Evolutionary conservation across 2,797 vertebrate species (phyloP), one percentile per base, ranked within the genome.

Genomic region (Pitangus sulphuratus): DNA sequence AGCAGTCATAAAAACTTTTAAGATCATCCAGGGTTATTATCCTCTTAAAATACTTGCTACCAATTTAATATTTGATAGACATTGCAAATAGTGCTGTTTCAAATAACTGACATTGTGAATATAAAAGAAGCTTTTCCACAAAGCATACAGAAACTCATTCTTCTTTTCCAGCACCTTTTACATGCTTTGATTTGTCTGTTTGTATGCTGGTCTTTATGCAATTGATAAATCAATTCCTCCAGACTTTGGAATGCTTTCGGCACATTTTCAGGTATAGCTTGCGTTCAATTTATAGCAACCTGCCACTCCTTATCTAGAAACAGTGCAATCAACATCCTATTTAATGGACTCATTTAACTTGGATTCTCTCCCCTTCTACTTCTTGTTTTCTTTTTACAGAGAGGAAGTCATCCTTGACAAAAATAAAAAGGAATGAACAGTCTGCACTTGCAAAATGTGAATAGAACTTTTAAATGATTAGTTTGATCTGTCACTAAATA

Each of bases 281-380:
- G 28, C 69, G 58, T 77, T 95, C 97, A 96, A 93, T 97, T 97
- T 97, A 95, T 92, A 80, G 78, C 68, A 96, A 77, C 84, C 85
- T 97, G 81, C 35, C 65, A 89, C 79, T 93, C 28, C 72, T 97
- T 97, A 95, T 93, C 94, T 89, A 85, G 81, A 84, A 92, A 61
- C 35, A 89, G 54, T 85, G 68, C 51, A 93, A 90, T 96, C 95
- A 94, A 69, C 26, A 37, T 94, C 84, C 64, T 87, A 57, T 86
- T 95, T 97, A 96, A 97, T 90, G 85, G 93, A 96, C 51, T 96
- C 48, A 93, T 96, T 98, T 97, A 95, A 91, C 48, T 95, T 45
- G 51, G 83, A 88, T 96, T 57, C 81, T 95, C 91, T 97, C 88
- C 72, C 65, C 85, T 94, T 92, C 86, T 95, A 45, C 56, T 82